A percentile compares a stretch with the other conserved stretches of the same genome.
Evolutionary conservation across 2,797 vertebrate genomes (phyloP).

Genomic region (Craterocephalus amniculus): DNA sequence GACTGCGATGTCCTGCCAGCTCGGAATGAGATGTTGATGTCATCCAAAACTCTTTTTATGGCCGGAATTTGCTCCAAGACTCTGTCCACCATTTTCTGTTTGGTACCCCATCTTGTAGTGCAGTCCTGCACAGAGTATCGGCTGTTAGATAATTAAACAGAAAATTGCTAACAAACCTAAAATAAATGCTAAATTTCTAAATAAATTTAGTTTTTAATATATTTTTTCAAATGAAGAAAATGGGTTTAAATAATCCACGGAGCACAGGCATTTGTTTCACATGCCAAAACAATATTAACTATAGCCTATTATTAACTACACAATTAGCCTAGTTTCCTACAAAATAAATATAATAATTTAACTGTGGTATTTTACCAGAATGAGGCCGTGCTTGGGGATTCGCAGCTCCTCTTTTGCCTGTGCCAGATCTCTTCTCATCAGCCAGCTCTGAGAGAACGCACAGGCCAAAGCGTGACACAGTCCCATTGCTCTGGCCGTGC

Average conservation of each 20-base stretch:
- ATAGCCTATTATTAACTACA: too few relatives aligned
- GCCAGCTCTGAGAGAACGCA: neutral
- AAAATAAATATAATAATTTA: neutral
- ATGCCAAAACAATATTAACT: neutral
- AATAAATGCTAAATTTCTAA: too few relatives aligned
- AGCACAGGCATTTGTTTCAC: too few relatives aligned
- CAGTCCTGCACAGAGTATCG: neutral
- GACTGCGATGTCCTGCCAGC: neutral
- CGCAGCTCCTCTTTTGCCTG: neutral
- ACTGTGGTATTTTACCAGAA: neutral
- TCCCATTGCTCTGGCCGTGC: neutral
- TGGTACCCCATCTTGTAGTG: neutral
- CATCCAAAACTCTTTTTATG: neutral
- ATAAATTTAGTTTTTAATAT: too few relatives aligned
- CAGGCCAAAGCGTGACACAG: too few relatives aligned
- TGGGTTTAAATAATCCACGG: too few relatives aligned
- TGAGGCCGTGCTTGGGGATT: neutral
- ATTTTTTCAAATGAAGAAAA: too few relatives aligned
- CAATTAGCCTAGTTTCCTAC: too few relatives aligned
- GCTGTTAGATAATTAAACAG: neutral
- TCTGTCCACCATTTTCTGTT: constrained; percentile 2
- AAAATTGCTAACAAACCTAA: neutral
- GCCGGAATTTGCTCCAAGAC: neutral
- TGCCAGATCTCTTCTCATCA: neutral
- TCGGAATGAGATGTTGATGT: neutral